Evolutionary conservation across 2,888 invertebrate species (phyloP).

Genomic region (Elgonia sp.): DNA sequence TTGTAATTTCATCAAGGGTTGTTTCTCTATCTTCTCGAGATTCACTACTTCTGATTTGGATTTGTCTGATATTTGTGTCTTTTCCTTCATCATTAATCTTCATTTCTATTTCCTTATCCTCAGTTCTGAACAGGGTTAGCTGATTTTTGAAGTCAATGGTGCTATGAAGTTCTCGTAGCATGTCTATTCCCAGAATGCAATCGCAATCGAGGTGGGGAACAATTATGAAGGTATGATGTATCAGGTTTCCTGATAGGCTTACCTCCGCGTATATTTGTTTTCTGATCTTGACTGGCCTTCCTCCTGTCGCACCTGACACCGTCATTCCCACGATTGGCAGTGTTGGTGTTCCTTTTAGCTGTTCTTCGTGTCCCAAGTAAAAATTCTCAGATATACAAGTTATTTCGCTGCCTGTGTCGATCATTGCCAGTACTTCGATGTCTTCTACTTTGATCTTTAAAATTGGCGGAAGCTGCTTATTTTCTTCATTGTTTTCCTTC

Average conservation of each 20-base stretch:
- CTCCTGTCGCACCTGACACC: not conserved
- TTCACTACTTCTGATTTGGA: no score
- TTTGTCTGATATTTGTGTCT: no score
- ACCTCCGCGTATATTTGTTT: not conserved
- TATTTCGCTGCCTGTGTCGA: not conserved
- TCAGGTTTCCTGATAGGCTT: not conserved
- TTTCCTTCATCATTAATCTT: no score
- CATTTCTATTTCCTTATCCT: not conserved
- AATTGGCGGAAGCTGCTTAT: not conserved
- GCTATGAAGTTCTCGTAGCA: not conserved
- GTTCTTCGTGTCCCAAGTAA: not conserved
- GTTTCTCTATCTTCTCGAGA: no score
- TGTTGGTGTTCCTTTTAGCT: not conserved
- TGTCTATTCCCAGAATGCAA: not conserved
- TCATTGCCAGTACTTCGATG: not conserved
- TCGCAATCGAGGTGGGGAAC: not conserved
- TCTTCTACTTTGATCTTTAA: not conserved
- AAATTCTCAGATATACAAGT: not conserved
- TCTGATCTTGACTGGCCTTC: not conserved
- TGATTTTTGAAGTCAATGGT: not conserved
- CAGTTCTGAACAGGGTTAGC: not conserved
- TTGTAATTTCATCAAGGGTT: no score
- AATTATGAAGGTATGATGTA: not conserved
- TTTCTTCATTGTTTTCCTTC: no score
- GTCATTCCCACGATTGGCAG: not conserved